Conservation (phyloP, 2,888 invertebrate genomes). For the Pyrochroa serraticornis region DNA sequence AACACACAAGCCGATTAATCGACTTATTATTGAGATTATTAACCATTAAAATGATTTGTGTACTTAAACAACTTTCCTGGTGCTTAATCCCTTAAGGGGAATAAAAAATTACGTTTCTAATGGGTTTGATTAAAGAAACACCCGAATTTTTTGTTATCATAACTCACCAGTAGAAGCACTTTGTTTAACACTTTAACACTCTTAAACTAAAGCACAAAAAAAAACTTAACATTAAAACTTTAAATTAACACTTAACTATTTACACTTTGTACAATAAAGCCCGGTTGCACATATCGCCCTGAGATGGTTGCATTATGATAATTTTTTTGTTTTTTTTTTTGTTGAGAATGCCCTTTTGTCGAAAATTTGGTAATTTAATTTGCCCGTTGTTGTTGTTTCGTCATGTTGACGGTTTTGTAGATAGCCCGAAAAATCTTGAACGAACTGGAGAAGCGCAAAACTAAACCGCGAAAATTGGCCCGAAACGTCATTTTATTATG, state of each 20-base stretch:
- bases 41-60: too few relatives aligned
- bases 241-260: conserved; percentile 25
- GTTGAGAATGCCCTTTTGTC: too few relatives aligned
- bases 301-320: conserved; percentile 51
- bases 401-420: conserved; percentile 11
- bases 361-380: neutral
- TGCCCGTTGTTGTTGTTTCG: conserved; percentile 2
- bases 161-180: conserved; percentile 6
- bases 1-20: too few relatives aligned
- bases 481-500: neutral
- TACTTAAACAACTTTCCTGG: too few relatives aligned
- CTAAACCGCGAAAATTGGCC: too few relatives aligned
- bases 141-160: conserved; percentile 8
- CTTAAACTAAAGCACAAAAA: conserved; percentile 14
- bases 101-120: too few relatives aligned
- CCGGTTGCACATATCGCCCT: conserved; percentile 57
- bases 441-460: conserved; percentile 15
- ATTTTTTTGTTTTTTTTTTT: neutral
- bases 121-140: neutral
- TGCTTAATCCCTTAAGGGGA: too few relatives aligned
- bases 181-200: neutral
- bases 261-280: conserved; percentile 39
- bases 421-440: conserved; percentile 25
- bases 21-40: too few relatives aligned
- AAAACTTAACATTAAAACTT: conserved; percentile 28